Base-by-base conservation (phyloP, 2,113 vertebrate species). In the Seriola rivoliana region DNA sequence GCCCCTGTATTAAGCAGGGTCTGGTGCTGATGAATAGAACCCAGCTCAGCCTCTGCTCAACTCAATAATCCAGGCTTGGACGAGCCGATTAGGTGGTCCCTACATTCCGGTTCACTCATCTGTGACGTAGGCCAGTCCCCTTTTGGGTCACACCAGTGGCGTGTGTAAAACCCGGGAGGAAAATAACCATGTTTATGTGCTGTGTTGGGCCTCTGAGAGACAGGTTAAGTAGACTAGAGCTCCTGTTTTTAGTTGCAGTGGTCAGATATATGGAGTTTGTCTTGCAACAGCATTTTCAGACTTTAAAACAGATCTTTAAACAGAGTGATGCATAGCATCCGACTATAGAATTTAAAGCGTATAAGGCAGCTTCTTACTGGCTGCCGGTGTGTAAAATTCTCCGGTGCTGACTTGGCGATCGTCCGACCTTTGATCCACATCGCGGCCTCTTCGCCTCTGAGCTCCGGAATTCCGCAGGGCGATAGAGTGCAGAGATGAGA, bases 51-150 rank as follows among this genome's bases (percentile, higher is more conserved):
- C 81, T 82, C 73, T 59, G 90, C 90, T 82, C 90, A 90, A 85
- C 75, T 82, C 90, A 84, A 78, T 93, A 95, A 94, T 94, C 93
- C 90, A 63, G 84, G 91, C 88, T 91, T 79, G 90, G 90, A 85
- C 77, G 52, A 83, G 84, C 86, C 84, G 86, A 94, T 95, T 93
- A 94, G 92, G 87, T 82, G 87, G 82, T 87, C 91, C 78, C 83
- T 74, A 58, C 94, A 95, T 96, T 96, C 95, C 87, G 16, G 85
- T 92, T 90, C 91, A 88, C 79, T 94, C 94, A 93, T 91, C 94
- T 93, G 66, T 87, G 89, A 81, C 48, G 73, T 42, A 21, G 57
- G 54, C 62, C 85, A 14, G 65, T 82, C 86, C 88, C 85, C 89
- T 89, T 81, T 66, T 80, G 68, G 80, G 76, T 82, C 52, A 66